Evolutionary conservation across 2,888 invertebrate species (phyloP).

Genomic region (Athrips mouffetella): DNA sequence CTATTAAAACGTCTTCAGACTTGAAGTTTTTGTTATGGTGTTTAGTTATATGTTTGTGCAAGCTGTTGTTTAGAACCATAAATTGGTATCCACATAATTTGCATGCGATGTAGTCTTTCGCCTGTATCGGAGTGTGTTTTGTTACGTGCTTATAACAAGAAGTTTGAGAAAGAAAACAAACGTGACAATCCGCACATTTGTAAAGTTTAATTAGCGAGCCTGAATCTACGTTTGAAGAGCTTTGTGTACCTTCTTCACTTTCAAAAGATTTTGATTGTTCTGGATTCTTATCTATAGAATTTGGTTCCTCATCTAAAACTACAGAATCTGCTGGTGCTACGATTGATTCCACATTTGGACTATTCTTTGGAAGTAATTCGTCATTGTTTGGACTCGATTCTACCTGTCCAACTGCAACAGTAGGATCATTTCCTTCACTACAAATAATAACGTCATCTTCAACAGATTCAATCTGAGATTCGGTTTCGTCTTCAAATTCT

Average conservation of each 20-base stretch:
- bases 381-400: no score
- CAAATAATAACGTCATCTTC: no score
- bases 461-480: no score
- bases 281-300: not conserved
- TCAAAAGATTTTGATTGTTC: no score
- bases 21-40: conserved; percentile 41
- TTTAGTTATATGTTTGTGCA: conserved; percentile 38
- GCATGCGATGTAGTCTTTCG: conserved; percentile 48
- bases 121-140: conserved; percentile 35
- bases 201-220: conserved; percentile 24
- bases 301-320: no score
- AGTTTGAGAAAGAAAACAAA: conserved; percentile 37
- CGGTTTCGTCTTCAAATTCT: not conserved
- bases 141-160: conserved; percentile 40
- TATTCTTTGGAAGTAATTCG: no score
- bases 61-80: conserved; percentile 29
- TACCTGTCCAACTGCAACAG: no score
- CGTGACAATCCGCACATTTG: conserved; percentile 45
- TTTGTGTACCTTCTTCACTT: not conserved
- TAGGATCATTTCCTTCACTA: no score
- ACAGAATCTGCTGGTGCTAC: no score
- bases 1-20: conserved; percentile 39
- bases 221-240: not conserved
- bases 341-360: no score
- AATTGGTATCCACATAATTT: conserved; percentile 53